Evolutionary conservation across 1,140 invertebrate genomes (phyloP).

Genomic region (Nylanderia fulva): DNA sequence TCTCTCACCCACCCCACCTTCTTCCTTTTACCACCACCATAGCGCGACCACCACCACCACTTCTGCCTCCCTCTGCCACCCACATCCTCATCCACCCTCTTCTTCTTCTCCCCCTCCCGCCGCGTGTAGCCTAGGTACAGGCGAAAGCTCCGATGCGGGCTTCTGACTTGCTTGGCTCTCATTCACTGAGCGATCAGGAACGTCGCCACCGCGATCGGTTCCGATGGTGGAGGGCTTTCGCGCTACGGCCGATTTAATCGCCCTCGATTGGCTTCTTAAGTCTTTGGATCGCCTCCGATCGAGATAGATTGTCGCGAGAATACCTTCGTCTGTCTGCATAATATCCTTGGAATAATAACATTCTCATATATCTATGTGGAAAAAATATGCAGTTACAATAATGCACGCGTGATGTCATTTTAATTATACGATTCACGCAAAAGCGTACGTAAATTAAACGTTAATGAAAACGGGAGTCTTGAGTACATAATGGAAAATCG

Average conservation of each 20-base stretch:
- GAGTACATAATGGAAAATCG: slow-evolving; percentile 20
- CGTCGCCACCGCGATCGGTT: slow-evolving; percentile 67
- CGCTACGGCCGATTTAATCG: slow-evolving; percentile 46
- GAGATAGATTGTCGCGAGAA: slow-evolving; percentile 15
- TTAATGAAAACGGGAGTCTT: neutral
- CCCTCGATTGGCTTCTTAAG: slow-evolving; percentile 24
- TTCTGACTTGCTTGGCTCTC: slow-evolving; percentile 76
- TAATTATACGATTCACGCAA: neutral
- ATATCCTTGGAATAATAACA: neutral
- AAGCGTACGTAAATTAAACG: neutral
- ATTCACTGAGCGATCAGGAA: slow-evolving; percentile 77
- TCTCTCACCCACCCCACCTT: slow-evolving; percentile 70
- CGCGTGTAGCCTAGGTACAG: slow-evolving; percentile 72
- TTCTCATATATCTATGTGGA: neutral
- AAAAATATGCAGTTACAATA: neutral
- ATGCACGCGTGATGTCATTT: neutral
- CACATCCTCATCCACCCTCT: slow-evolving; percentile 65
- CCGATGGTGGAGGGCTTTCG: slow-evolving; percentile 19
- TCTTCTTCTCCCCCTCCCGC: slow-evolving; percentile 19
- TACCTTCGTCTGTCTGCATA: slow-evolving; percentile 23
- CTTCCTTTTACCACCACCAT: slow-evolving; percentile 68
- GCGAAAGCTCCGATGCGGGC: slow-evolving; percentile 77
- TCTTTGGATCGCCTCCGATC: too few relatives aligned
- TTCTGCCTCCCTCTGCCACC: slow-evolving; percentile 77
- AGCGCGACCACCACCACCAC: slow-evolving; percentile 67